Evolutionary conservation across 2,113 vertebrate species (phyloP).

Genomic region (Ptyas mucosa): DNA sequence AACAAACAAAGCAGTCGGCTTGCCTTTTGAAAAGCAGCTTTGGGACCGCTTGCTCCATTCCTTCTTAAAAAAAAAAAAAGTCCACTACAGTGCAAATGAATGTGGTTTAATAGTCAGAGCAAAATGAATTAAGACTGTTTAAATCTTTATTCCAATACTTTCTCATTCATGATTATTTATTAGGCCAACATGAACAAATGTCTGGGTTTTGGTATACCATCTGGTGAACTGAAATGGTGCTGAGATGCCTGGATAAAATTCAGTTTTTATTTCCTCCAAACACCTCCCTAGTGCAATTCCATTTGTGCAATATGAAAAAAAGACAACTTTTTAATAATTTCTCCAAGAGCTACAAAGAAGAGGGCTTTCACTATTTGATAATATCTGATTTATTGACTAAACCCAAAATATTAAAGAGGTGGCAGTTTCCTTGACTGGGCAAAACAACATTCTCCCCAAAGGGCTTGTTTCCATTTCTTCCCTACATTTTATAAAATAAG

Average conservation of each 20-base stretch:
- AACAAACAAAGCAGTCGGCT: neutral
- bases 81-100: neutral
- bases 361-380: neutral
- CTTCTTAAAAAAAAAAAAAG: neutral
- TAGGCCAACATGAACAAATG: neutral
- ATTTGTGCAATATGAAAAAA: neutral
- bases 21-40: neutral
- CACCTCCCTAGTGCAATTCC: neutral
- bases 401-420: neutral
- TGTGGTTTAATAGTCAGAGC: neutral
- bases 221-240: neutral
- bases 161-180: neutral
- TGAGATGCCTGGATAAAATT: neutral
- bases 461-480: neutral
- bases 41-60: neutral
- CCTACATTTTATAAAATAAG: neutral
- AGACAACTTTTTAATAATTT: neutral
- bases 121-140: neutral
- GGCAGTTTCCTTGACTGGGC: neutral
- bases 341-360: neutral
- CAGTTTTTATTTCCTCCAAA: neutral
- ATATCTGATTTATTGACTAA: neutral
- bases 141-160: neutral
- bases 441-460: neutral
- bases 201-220: neutral